These are phyloP conservation scores for Drosophila mimetica DNA, from an alignment of 2,888 invertebrate species.

Conservation along the genomic window DNA sequence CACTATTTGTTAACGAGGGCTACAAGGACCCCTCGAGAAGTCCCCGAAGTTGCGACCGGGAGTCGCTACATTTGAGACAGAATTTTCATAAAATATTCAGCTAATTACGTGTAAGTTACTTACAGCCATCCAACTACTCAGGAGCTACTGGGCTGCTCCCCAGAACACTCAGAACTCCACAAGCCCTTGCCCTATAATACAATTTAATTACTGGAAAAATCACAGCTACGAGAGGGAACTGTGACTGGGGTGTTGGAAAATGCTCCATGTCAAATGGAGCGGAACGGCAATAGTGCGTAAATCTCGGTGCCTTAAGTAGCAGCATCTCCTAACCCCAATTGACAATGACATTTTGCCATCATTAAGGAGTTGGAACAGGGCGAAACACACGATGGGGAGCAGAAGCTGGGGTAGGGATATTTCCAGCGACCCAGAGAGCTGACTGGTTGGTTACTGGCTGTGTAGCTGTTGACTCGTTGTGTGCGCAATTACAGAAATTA, in stretches of 20 bases:
- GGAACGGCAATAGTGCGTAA: conserved; percentile 70
- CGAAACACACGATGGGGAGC: neutral
- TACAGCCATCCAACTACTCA: conserved; percentile 43
- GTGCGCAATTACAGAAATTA: conserved; percentile 77
- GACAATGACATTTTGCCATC: conserved; percentile 75
- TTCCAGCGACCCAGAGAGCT: conserved; percentile 9
- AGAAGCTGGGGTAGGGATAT: neutral
- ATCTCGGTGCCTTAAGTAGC: conserved; percentile 71
- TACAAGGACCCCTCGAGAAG: conserved; percentile 1
- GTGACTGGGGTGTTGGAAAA: neutral
- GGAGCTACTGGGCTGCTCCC: conserved; percentile 18
- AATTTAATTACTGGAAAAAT: conserved; percentile 77
- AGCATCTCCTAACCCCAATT: conserved; percentile 59
- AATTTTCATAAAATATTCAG: conserved; percentile 73
- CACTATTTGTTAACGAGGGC: conserved; percentile 20
- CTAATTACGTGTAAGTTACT: conserved; percentile 71
- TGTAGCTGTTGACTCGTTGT: conserved; percentile 65
- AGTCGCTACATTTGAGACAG: conserved; percentile 19
- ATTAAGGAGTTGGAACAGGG: conserved; percentile 43
- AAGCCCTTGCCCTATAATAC: conserved; percentile 56
- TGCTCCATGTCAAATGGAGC: conserved; percentile 30
- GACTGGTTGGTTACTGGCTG: conserved; percentile 1
- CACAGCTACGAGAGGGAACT: conserved; percentile 45
- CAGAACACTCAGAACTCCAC: conserved; percentile 11
- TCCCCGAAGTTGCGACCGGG: neutral